These are phyloP conservation scores for Polyploca ridens DNA, from an alignment of 2,888 invertebrate species.

Conservation along the genomic window DNA sequence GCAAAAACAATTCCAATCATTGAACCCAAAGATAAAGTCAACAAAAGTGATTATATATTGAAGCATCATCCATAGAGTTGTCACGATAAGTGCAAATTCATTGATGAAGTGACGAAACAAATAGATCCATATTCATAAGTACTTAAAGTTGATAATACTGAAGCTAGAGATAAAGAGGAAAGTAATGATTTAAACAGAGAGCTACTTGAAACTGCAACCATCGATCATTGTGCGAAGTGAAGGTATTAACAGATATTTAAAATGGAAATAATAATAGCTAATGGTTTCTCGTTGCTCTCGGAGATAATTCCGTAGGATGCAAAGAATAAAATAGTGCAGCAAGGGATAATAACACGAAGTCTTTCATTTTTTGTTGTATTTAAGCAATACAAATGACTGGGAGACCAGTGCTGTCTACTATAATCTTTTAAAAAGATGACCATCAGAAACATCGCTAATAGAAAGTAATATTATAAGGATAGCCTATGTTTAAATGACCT, in stretches of 20 bases:
- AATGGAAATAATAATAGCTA: conserved; percentile 55
- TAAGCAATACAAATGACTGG: no score
- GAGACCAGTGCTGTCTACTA: no score
- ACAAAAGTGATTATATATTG: conserved; percentile 39
- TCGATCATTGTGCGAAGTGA: conserved; percentile 61
- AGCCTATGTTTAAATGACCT: no score
- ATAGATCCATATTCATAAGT: conserved; percentile 19
- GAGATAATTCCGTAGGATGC: neutral
- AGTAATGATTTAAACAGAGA: conserved; percentile 54
- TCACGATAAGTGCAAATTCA: conserved; percentile 47
- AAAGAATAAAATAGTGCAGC: conserved; percentile 12
- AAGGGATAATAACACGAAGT: conserved; percentile 6
- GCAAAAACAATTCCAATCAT: conserved; percentile 12
- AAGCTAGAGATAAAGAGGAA: conserved; percentile 30
- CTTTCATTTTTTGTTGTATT: neutral
- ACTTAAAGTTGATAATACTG: conserved; percentile 33
- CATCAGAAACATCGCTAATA: no score
- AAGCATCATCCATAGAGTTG: conserved; percentile 66
- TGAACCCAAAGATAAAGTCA: conserved; percentile 35
- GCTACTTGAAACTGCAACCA: conserved; percentile 59
- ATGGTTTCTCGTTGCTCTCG: conserved; percentile 35
- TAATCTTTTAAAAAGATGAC: no score
- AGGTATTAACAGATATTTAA: conserved; percentile 60
- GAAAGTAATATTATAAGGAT: no score
- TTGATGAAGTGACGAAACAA: conserved; percentile 20